Base-by-base conservation (phyloP, 2,888 invertebrate genomes). In the Drepana falcataria region DNA sequence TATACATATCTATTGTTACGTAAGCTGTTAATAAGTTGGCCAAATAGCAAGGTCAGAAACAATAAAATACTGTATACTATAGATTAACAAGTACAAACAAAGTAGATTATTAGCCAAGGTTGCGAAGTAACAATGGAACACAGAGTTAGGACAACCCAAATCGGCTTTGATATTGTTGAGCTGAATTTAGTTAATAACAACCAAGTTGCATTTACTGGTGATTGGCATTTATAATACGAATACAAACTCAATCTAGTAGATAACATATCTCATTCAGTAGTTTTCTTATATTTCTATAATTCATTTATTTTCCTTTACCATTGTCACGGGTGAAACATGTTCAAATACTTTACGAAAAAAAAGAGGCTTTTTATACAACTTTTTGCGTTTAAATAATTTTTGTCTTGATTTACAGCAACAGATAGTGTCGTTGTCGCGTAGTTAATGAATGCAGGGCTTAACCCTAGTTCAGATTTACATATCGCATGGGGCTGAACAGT, bases 401-500 rank as follows among this genome's bases (percentile, higher is more conserved):
- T 37, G 21, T 6, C 37, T 35, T 41, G 51, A 51, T 51, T 53
- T 48, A 48, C 48, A n/a, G 48, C n/a, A 21, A 40, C 9, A 49
- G 35, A 47, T 35, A 44, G 47, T 49, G 37, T 35, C 49, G 48
- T 53, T 49, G 44, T 21, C 49, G 37, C 37, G 33, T 37, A 37
- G 52, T 56, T 63, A 65, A 58, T 69, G 59, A 64, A 63, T 65
- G 61, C 59, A 55, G 53, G 56, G 51, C 48, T 57, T 63, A 55
- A 62, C 58, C 51, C 54, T 60, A 53, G 58, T 52, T 54, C 59
- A 61, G 64, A 63, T 72, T 68, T 66, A 62, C 59, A 61, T 64
- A 59, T 63, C 53, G 55, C 56, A 61, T 61, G 60, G 60, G 63
- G 60, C 58, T 59, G 59, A 60, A 64, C 64, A 71, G 70, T 71